phyloP scores from a whole-genome alignment of 35 echinoderm and acorn worm species.

The Lytechinus pictus region DNA sequence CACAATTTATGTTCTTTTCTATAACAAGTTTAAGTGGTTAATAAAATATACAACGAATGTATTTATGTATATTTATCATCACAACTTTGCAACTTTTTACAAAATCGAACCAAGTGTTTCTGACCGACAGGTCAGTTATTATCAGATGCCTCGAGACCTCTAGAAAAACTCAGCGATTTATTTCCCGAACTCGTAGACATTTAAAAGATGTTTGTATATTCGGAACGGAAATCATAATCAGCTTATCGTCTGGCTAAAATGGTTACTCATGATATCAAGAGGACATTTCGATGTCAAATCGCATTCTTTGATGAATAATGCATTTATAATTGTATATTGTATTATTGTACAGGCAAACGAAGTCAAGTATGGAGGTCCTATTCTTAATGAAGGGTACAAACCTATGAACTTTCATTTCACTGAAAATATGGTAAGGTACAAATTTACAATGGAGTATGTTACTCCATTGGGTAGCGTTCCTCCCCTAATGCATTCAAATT shows the following conservation, averaged over 20 bases:
- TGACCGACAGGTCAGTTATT: neutral
- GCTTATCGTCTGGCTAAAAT: neutral
- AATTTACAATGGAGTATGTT: too few species aligned
- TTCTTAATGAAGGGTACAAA: too few species aligned
- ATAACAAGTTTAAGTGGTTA: too few species aligned
- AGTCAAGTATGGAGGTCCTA: too few species aligned
- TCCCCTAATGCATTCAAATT: too few species aligned
- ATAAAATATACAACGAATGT: too few species aligned
- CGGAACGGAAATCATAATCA: neutral
- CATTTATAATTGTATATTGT: neutral
- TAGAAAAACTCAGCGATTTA: neutral
- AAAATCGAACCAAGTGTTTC: neutral
- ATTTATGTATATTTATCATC: too few species aligned
- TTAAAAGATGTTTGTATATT: neutral
- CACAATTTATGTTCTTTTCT: neutral
- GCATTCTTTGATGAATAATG: neutral
- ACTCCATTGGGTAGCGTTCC: too few species aligned
- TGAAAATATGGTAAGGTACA: too few species aligned
- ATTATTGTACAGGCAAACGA: too few species aligned
- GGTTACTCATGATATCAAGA: neutral
- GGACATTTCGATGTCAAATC: neutral
- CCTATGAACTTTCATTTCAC: too few species aligned
- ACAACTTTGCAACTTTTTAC: too few species aligned
- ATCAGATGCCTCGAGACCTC: neutral
- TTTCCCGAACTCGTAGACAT: neutral